Evolutionary conservation across 2,113 vertebrate genomes (phyloP).

Genomic region (Ictidomys tridecemlineatus): DNA sequence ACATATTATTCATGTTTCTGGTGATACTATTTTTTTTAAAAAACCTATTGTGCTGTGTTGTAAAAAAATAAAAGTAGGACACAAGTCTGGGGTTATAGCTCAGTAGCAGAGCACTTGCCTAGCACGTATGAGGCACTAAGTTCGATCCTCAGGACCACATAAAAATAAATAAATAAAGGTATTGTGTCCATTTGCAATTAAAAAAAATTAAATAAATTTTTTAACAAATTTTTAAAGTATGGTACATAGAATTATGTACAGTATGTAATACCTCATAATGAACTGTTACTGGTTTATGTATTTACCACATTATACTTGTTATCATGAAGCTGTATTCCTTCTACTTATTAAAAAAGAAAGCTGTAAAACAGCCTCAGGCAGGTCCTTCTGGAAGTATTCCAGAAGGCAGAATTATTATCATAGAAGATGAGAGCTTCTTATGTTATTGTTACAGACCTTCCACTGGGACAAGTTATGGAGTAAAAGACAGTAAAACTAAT

Average conservation of each 20-base stretch:
- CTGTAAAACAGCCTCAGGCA: neutral
- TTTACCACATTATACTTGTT: neutral
- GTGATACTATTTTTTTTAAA: too few relatives aligned
- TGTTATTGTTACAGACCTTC: neutral
- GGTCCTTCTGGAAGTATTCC: neutral
- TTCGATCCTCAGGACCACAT: too few relatives aligned
- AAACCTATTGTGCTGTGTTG: neutral
- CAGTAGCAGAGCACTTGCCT: too few relatives aligned
- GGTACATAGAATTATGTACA: neutral
- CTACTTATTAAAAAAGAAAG: neutral
- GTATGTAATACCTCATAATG: neutral
- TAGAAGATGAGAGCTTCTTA: neutral
- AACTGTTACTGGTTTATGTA: neutral
- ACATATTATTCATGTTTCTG: neutral
- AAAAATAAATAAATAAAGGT: too few relatives aligned
- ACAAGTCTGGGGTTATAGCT: too few relatives aligned
- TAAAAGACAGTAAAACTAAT: neutral
- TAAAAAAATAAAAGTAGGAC: neutral
- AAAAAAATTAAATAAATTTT: too few relatives aligned
- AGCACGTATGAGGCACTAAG: too few relatives aligned
- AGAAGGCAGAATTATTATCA: neutral
- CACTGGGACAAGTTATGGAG: neutral
- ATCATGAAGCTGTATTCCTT: neutral
- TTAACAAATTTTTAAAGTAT: too few relatives aligned
- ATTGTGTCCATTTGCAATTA: too few relatives aligned